Evolutionary conservation across 2,888 invertebrate genomes (phyloP).

Genomic region (Drosophila birchii): DNA sequence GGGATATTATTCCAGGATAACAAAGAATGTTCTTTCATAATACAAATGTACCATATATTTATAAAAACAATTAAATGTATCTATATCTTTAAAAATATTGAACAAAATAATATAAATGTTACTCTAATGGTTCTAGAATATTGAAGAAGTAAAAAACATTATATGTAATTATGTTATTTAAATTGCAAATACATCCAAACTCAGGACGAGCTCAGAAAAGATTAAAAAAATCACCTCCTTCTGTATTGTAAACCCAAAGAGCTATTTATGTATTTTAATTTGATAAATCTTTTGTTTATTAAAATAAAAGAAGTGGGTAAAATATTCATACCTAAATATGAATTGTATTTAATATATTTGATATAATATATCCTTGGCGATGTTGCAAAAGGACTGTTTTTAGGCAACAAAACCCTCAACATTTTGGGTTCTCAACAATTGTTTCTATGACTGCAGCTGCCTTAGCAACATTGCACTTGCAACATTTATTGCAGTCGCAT

Average conservation of each 20-base stretch:
- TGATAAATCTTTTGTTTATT: background rate
- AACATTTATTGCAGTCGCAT: constrained; percentile 23
- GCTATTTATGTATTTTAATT: background rate
- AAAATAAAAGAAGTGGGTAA: background rate
- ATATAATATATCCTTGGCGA: rapidly evolving
- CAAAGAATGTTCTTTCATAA: no score
- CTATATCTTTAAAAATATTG: no score
- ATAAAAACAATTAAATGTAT: no score
- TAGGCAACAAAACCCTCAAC: background rate
- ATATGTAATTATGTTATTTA: no score
- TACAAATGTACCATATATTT: no score
- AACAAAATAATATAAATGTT: no score
- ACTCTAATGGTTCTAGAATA: no score
- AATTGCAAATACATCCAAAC: background rate
- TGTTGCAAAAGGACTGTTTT: background rate
- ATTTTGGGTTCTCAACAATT: background rate
- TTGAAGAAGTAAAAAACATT: no score
- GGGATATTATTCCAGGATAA: no score
- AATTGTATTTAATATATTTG: background rate
- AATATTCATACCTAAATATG: no score
- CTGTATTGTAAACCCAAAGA: background rate
- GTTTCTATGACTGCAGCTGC: background rate
- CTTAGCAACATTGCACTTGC: constrained; percentile 26
- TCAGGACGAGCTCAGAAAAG: background rate
- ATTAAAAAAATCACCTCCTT: background rate